phyloP scores from a whole-genome alignment of 2,888 invertebrate genomes.

The Icerya purchasi region DNA sequence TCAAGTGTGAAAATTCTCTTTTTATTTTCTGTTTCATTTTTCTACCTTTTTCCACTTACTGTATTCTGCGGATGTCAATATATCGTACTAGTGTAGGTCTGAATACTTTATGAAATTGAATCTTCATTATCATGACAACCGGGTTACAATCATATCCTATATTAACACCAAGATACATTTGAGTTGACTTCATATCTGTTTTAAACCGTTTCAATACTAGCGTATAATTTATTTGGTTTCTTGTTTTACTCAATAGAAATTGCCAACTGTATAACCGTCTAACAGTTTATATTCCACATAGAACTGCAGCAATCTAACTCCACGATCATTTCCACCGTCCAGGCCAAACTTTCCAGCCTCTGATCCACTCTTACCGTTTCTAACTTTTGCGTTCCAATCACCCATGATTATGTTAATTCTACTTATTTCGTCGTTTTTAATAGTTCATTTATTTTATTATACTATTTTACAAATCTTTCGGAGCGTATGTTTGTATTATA shows the following conservation, averaged over 20 bases:
- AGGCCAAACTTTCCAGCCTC: not conserved
- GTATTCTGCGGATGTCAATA: too few species aligned
- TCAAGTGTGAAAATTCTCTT: too few species aligned
- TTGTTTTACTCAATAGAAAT: not conserved
- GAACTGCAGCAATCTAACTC: not conserved
- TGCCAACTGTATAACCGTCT: not conserved
- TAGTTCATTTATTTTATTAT: not conserved
- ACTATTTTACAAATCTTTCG: not conserved
- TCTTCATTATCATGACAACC: too few species aligned
- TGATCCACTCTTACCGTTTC: not conserved
- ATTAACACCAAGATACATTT: not conserved
- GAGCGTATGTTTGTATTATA: not conserved
- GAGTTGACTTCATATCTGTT: not conserved
- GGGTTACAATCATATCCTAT: not conserved
- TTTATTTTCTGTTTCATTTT: too few species aligned
- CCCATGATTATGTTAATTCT: not conserved
- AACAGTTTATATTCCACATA: not conserved
- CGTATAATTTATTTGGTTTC: not conserved
- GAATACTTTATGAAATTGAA: not conserved
- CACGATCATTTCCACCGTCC: not conserved
- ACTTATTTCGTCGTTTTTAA: not conserved
- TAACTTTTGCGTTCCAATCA: not conserved
- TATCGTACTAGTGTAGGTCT: not conserved
- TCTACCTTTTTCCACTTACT: too few species aligned
- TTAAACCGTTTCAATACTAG: too few species aligned